Evolutionary conservation across 2,113 vertebrate species (phyloP).

Genomic region (Pontoporia blainvillei): DNA sequence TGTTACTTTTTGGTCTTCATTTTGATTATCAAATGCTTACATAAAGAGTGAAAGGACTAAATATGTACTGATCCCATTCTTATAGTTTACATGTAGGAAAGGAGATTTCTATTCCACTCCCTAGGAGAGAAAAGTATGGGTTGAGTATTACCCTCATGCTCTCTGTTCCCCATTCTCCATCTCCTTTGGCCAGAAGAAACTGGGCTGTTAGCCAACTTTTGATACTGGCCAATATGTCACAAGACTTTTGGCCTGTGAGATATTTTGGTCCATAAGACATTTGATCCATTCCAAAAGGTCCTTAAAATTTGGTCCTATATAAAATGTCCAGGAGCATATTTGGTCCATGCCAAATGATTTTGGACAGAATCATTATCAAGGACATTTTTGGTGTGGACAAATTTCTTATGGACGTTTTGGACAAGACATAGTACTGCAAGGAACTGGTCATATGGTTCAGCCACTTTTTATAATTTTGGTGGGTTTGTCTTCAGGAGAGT

Average conservation of each 20-base stretch:
- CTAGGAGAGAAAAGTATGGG: neutral
- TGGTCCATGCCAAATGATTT: neutral
- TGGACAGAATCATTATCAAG: neutral
- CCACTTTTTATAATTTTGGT: neutral
- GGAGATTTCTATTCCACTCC: neutral
- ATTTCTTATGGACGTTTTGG: neutral
- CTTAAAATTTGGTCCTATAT: neutral
- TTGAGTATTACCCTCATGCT: accelerated
- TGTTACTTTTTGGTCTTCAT: neutral
- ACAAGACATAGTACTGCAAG: neutral
- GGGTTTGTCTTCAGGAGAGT: neutral
- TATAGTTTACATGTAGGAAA: neutral
- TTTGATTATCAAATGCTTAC: neutral
- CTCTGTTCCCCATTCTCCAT: neutral
- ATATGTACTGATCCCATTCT: neutral
- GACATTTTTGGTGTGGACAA: neutral
- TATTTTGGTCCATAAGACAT: neutral
- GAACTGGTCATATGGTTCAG: neutral
- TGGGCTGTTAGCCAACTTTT: neutral
- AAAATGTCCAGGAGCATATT: neutral
- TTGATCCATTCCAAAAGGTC: neutral
- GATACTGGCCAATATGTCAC: neutral
- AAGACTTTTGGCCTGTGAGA: neutral
- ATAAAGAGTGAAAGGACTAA: neutral
- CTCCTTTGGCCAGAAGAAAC: neutral